Evolutionary conservation across 2,113 vertebrate species (phyloP).

Genomic region (Phycodurus eques): DNA sequence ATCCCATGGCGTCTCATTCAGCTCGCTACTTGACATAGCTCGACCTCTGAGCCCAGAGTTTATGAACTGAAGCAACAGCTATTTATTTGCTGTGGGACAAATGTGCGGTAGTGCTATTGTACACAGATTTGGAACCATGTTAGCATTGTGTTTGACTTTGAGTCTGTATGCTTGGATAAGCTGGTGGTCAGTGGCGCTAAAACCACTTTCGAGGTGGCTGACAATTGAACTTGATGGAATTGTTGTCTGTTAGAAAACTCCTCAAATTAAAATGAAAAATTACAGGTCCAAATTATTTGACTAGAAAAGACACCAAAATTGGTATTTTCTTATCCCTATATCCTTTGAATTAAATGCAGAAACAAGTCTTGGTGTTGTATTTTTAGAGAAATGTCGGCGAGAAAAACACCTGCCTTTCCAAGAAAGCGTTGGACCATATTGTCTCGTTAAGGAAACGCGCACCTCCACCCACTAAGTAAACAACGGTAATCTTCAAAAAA

Average conservation of each 20-base stretch:
- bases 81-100: constrained; percentile 65
- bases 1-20: constrained; percentile 70
- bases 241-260: constrained; percentile 22
- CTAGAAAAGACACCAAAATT: not conserved
- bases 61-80: constrained; percentile 70
- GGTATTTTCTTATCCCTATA: constrained; percentile 3
- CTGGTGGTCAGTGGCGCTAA: constrained; percentile 53
- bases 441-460: constrained; percentile 26
- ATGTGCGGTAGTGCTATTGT: constrained; percentile 57
- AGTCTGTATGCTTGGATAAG: constrained; percentile 58
- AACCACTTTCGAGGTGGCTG: constrained; percentile 37
- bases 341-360: constrained; percentile 13
- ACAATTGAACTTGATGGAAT: constrained; percentile 20
- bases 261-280: constrained; percentile 24
- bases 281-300: not conserved
- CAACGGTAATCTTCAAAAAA: constrained; percentile 60
- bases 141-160: constrained; percentile 51
- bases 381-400: constrained; percentile 13
- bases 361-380: constrained; percentile 9
- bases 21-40: constrained; percentile 69
- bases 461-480: constrained; percentile 58
- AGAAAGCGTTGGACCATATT: constrained; percentile 41
- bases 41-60: constrained; percentile 70
- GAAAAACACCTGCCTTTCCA: constrained; percentile 33
- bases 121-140: constrained; percentile 58